phyloP scores from a whole-genome alignment of 1,140 invertebrate genomes.

The Drosophila asahinai region DNA sequence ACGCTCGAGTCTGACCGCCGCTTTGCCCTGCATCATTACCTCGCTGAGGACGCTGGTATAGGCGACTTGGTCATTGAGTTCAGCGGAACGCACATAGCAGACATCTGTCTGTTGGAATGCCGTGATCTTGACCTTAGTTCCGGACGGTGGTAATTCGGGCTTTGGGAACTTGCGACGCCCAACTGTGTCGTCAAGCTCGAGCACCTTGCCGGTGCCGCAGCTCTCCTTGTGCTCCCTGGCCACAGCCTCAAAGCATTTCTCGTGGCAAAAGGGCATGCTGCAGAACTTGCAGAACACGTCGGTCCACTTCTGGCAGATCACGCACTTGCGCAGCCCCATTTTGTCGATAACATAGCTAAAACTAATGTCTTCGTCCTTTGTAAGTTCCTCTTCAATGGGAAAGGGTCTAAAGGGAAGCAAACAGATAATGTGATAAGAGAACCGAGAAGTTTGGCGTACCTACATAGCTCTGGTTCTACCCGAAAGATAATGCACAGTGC shows the following conservation, averaged over 20 bases:
- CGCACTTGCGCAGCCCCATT: constrained; percentile 27
- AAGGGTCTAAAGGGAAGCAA: neutral
- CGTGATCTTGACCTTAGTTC: constrained; percentile 61
- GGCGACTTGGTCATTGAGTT: constrained; percentile 39
- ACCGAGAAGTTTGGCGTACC: neutral
- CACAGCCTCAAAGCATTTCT: constrained; percentile 37
- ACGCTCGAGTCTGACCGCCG: constrained; percentile 21
- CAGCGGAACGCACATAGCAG: constrained; percentile 65
- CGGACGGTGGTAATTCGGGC: constrained; percentile 42
- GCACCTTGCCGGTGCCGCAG: constrained; percentile 22
- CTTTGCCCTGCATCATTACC: constrained; percentile 32
- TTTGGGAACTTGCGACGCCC: neutral
- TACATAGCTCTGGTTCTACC: constrained; percentile 28
- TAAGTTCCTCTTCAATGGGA: neutral
- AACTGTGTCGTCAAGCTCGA: constrained; percentile 2
- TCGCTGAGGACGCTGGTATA: constrained; percentile 53
- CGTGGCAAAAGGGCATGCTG: constrained; percentile 54
- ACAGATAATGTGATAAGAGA: no score
- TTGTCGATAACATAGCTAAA: neutral
- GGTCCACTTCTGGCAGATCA: constrained; percentile 42
- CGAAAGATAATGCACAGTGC: constrained; percentile 24
- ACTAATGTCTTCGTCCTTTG: neutral
- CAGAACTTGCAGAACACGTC: constrained; percentile 48
- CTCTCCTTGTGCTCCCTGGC: constrained; percentile 21
- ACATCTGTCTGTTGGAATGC: constrained; percentile 71